Evolutionary conservation across 2,888 invertebrate species (phyloP).

Genomic region (Dasysyrphus tricinctus): DNA sequence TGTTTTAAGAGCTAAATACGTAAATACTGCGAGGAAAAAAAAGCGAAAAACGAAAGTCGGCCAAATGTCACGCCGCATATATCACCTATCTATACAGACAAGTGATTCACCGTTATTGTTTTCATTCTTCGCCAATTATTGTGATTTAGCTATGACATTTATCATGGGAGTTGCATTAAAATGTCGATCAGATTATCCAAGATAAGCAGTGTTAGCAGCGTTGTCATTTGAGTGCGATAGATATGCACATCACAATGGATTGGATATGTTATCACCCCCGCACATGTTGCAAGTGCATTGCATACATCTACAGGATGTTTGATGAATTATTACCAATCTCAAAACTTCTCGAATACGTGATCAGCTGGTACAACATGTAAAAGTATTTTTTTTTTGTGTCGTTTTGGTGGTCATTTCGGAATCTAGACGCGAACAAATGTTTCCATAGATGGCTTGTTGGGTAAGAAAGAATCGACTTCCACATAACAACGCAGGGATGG

Average conservation of each 20-base stretch:
- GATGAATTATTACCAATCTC: conserved; percentile 38
- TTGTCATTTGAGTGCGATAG: conserved; percentile 58
- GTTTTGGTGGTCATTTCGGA: conserved; percentile 48
- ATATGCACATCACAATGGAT: background rate
- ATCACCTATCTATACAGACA: background rate
- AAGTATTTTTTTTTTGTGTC: background rate
- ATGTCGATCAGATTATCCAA: conserved; percentile 45
- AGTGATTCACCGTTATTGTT: conserved; percentile 50
- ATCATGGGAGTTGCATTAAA: conserved; percentile 40
- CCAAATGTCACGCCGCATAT: conserved; percentile 56
- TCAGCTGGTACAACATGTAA: conserved; percentile 41
- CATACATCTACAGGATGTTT: conserved; percentile 27
- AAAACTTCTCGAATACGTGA: conserved; percentile 51
- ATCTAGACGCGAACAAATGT: conserved; percentile 41
- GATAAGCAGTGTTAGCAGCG: conserved; percentile 1
- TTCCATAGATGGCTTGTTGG: conserved; percentile 40
- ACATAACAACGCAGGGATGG: conserved; percentile 25
- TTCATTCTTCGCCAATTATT: conserved; percentile 2
- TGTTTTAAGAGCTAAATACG: conserved; percentile 28
- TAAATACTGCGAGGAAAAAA: background rate
- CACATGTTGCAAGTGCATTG: conserved; percentile 26
- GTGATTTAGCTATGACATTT: background rate
- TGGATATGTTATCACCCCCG: background rate
- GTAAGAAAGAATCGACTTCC: conserved; percentile 47
- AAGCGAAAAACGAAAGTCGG: conserved; percentile 40